Evolutionary conservation across 2,113 vertebrate genomes (phyloP), one percentile per base, ranked within the genome.

Genomic region (Sturnus vulgaris): DNA sequence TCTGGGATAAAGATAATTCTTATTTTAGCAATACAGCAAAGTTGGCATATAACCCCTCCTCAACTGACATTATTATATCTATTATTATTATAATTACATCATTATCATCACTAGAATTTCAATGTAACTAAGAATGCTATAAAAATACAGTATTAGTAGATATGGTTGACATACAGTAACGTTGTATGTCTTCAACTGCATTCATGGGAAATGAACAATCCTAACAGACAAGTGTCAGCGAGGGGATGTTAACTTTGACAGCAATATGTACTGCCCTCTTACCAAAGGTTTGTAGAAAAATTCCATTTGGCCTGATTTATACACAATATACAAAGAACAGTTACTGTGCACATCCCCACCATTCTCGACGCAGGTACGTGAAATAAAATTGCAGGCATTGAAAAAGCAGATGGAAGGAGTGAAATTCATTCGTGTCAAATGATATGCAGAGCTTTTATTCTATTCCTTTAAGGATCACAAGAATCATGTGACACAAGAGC

Each of bases 301-400:
- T 13, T 31, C 11, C 16, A 19, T 49, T 87, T 76, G 57, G 17
- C 11, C 57, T 72, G 31, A 55, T 70, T 84, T 88, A 44, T 30
- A 61, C 33, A 52, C 15, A 60, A 21, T 21, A 42, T 30, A 19
- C 37, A 81, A 57, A 59, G 17, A 64, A 24, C 44, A 76, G 33
- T 52, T 50, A 44, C 35, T 53, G 47, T 28, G 8, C 7, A 10
- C 28, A 40, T 8, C 5, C 18, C 17, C 71, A 69, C 33, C 44
- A 33, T 52, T 79, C 37, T 22, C 39, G 53, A 75, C 0, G 0
- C 10, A 37, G 27, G 47, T 42, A 80, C 1, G 0, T 4, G 11
- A 91, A 60, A 93, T 28, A 66, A 93, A 90, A 73, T 33, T 28
- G 37, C 25, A 65, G 24, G 4, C 46, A 63, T 30, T 83, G 49